Percentiles rank a stretch among this genome's conserved stretches.
These are phyloP conservation scores for Eolophus roseicapilla DNA, from an alignment of 2,113 vertebrate genomes.

Conservation along the genomic window DNA sequence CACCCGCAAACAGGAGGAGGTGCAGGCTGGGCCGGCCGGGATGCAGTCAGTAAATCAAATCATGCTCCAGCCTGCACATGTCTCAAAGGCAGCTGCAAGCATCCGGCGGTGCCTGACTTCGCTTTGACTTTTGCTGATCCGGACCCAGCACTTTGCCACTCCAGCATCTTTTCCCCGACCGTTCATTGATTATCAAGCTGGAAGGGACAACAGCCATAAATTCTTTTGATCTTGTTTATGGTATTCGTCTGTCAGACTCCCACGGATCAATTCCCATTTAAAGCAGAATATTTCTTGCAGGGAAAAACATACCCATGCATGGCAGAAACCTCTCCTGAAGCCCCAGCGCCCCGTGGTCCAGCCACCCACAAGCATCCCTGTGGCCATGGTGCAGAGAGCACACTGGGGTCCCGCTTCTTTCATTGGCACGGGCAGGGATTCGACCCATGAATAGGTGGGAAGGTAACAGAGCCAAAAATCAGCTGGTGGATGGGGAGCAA, in stretches of 20 bases:
- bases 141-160: not conserved
- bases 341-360: rapidly evolving
- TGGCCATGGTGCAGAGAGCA: not conserved
- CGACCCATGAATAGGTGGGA: rapidly evolving
- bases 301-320: not conserved
- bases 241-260: not conserved
- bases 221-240: conserved; percentile 24
- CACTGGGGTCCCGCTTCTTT: not conserved
- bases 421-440: not conserved
- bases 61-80: not conserved
- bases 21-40: not conserved
- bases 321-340: not conserved
- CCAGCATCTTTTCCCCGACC: not conserved
- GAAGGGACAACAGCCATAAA: conserved; percentile 29
- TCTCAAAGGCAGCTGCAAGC: not conserved
- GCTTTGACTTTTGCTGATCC: not conserved
- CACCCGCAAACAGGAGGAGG: not conserved
- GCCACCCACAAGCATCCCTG: not conserved
- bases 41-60: not conserved
- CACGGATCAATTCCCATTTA: not conserved
- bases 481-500: rapidly evolving
- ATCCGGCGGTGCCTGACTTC: rapidly evolving
- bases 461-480: not conserved
- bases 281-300: not conserved
- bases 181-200: conserved; percentile 12